phyloP scores from a whole-genome alignment of 2,888 invertebrate species.

The Syritta pipiens region DNA sequence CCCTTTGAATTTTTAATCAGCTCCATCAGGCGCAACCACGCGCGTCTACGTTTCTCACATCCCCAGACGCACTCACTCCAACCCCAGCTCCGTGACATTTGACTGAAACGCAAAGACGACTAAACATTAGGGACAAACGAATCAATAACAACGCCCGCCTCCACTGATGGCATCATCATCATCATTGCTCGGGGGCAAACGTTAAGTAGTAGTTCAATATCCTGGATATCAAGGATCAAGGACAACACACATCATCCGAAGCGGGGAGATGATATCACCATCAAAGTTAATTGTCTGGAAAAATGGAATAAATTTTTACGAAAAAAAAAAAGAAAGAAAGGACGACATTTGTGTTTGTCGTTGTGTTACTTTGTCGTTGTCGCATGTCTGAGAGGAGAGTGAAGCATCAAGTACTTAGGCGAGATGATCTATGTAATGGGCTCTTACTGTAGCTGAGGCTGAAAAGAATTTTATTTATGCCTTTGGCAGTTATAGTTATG shows the following conservation, averaged over 20 bases:
- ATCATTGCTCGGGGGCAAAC: neutral
- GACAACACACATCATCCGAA: slow-evolving; percentile 41
- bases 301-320: slow-evolving; percentile 73
- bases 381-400: too few relatives aligned
- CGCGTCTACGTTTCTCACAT: neutral
- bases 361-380: too few relatives aligned
- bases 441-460: too few relatives aligned
- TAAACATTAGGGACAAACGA: slow-evolving; percentile 47
- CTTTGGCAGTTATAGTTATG: too few relatives aligned
- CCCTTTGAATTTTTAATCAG: slow-evolving; percentile 9
- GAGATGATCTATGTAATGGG: too few relatives aligned
- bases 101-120: slow-evolving; percentile 40
- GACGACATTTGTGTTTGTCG: too few relatives aligned
- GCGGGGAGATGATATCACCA: slow-evolving; percentile 71
- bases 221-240: slow-evolving; percentile 3
- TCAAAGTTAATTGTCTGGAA: slow-evolving; percentile 73
- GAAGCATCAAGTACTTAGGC: too few relatives aligned
- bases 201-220: slow-evolving; percentile 20
- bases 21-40: slow-evolving; percentile 10
- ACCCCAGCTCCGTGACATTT: slow-evolving; percentile 31
- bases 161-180: slow-evolving; percentile 16
- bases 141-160: slow-evolving; percentile 48
- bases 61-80: slow-evolving; percentile 30
- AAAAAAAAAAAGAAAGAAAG: too few relatives aligned
- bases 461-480: too few relatives aligned